Evolutionary conservation across 2,888 invertebrate genomes (phyloP), one percentile per base, ranked within the genome.

Genomic region (Stegana nigrithorax): DNA sequence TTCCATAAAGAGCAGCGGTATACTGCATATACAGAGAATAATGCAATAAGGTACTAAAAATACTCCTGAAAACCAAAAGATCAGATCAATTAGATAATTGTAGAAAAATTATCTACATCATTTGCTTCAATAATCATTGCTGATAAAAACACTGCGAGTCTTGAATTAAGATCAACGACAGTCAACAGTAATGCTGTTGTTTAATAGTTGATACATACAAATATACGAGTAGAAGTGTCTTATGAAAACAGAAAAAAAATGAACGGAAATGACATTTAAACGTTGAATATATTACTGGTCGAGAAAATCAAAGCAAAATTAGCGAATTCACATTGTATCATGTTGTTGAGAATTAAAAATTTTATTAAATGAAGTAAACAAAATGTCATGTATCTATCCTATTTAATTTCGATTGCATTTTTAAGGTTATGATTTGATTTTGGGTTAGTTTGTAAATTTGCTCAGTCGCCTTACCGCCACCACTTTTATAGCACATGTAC

Each of bases 41-140:
- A 96, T 91, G 87, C 96, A 93, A 87, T 97, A 97, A 72, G 97
- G 97, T 86, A 97, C 92, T 84, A 97, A 90, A 87, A 97, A 97
- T 65, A 96, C 96, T 82, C 96, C 96, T 96, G 90, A 32, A 79
- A 80, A 64, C n/a, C n/a, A n/a, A n/a, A n/a, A n/a, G n/a, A n/a
- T n/a, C n/a, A n/a, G n/a, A n/a, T n/a, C n/a, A n/a, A n/a, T n/a
- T n/a, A n/a, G n/a, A n/a, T n/a, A n/a, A n/a, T n/a, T n/a, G n/a
- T n/a, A n/a, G n/a, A n/a, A n/a, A n/a, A n/a, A n/a, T n/a, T n/a
- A n/a, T n/a, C n/a, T n/a, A n/a, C n/a, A n/a, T n/a, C n/a, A n/a
- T n/a, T n/a, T n/a, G n/a, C n/a, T n/a, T n/a, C n/a, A n/a, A n/a
- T n/a, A n/a, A n/a, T n/a, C n/a, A n/a, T n/a, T n/a, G n/a, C n/a